These are phyloP conservation scores for Boloria euphrosyne DNA, from an alignment of 2,888 invertebrate genomes.

Conservation along the genomic window DNA sequence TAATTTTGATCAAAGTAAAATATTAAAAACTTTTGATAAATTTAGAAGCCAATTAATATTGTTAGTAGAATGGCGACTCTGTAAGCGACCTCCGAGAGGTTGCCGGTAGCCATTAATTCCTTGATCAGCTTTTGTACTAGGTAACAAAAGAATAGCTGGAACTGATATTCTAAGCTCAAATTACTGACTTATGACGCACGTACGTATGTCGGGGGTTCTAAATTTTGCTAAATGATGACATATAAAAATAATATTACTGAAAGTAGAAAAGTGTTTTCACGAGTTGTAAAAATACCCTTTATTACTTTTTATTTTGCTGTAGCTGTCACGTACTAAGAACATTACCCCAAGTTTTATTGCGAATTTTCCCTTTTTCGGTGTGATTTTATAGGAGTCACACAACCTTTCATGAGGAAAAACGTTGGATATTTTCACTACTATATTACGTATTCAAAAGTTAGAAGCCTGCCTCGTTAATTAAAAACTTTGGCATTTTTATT, in stretches of 20 bases:
- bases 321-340: slow-evolving; percentile 33
- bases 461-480: background rate
- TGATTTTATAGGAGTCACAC: slow-evolving; percentile 22
- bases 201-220: background rate
- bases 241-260: slow-evolving; percentile 10
- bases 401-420: background rate
- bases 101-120: slow-evolving; percentile 12
- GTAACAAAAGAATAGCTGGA: slow-evolving; percentile 34
- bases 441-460: background rate
- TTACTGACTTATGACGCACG: slow-evolving; percentile 6
- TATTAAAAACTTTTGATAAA: background rate
- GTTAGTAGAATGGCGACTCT: slow-evolving; percentile 14
- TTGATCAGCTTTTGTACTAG: slow-evolving; percentile 30
- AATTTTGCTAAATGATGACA: background rate
- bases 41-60: background rate
- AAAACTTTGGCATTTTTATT: background rate
- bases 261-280: slow-evolving; percentile 14
- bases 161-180: slow-evolving; percentile 30
- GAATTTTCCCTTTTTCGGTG: slow-evolving; percentile 22
- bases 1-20: background rate
- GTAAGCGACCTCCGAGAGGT: slow-evolving; percentile 11
- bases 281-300: slow-evolving; percentile 27
- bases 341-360: slow-evolving; percentile 31
- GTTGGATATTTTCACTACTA: background rate
- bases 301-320: slow-evolving; percentile 27